Evolutionary conservation across 2,797 vertebrate genomes (phyloP).

Genomic region (Amphiprion clarkii): DNA sequence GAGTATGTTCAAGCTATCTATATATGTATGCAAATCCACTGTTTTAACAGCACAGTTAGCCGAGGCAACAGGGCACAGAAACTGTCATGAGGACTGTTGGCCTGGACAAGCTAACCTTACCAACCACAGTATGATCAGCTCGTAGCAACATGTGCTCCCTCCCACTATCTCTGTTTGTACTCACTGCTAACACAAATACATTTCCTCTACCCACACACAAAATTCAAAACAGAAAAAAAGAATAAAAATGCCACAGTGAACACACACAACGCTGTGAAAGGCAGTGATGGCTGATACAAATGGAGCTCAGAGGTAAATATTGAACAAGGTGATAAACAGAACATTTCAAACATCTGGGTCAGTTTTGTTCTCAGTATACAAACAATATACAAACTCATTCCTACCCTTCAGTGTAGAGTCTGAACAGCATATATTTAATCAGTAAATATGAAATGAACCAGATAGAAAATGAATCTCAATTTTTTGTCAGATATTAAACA

Average conservation of each 20-base stretch:
- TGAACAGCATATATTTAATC: not conserved
- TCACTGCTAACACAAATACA: not conserved
- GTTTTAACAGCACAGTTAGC: not conserved
- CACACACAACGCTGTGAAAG: not conserved
- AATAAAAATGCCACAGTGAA: not conserved
- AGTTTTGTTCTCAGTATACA: not conserved
- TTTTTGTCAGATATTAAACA: too few species aligned
- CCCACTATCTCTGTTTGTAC: not conserved
- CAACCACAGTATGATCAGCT: not conserved
- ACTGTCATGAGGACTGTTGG: not conserved
- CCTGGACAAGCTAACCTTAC: not conserved
- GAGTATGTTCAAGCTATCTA: not conserved
- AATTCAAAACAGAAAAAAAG: not conserved
- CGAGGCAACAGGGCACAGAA: conserved; percentile 1
- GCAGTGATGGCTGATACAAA: not conserved
- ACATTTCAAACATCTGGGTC: not conserved
- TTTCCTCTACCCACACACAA: not conserved
- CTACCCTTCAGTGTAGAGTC: not conserved
- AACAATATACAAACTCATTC: not conserved
- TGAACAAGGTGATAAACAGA: not conserved
- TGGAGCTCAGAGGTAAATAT: not conserved
- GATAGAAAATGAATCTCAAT: not conserved
- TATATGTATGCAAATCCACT: not conserved
- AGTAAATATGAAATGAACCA: not conserved
- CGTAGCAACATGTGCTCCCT: conserved; percentile 1